Conservation (phyloP, 2,113 vertebrate genomes). For the Periophthalmus modestus region DNA sequence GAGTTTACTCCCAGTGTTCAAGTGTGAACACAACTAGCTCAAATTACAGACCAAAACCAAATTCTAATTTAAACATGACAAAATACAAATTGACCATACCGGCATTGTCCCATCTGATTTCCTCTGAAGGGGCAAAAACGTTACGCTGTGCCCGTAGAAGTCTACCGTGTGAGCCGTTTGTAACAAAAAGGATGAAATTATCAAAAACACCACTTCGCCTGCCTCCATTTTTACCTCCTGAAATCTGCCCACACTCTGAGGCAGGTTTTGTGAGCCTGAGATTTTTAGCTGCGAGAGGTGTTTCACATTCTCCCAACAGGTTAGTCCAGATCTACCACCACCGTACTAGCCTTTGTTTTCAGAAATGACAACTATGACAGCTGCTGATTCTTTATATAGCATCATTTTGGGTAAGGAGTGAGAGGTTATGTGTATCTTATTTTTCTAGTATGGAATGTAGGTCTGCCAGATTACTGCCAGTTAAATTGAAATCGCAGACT, state of each 20-base stretch:
- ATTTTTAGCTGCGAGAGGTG: constrained; percentile 21
- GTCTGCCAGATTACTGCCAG: too few species aligned
- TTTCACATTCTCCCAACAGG: constrained; percentile 33
- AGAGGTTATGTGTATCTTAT: too few species aligned
- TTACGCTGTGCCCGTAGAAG: constrained; percentile 61
- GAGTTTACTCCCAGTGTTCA: too few species aligned
- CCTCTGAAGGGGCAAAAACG: constrained; percentile 13
- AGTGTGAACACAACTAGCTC: background rate
- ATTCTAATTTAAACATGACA: background rate
- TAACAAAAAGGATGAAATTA: background rate
- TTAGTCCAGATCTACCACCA: constrained; percentile 31
- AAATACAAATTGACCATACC: constrained; percentile 31
- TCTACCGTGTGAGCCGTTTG: background rate
- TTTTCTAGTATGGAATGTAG: too few species aligned
- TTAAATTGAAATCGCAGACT: too few species aligned
- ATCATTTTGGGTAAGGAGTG: background rate
- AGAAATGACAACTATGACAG: background rate
- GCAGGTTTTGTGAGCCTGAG: constrained; percentile 4
- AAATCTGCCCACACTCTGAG: background rate
- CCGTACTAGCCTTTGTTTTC: background rate
- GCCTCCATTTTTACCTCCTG: constrained; percentile 43
- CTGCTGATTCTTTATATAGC: background rate
- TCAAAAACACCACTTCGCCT: constrained; percentile 12
- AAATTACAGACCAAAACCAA: background rate
- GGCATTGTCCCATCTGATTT: constrained; percentile 32